Evolutionary conservation across 2,888 invertebrate genomes (phyloP).

Genomic region (Bombyx huttoni): DNA sequence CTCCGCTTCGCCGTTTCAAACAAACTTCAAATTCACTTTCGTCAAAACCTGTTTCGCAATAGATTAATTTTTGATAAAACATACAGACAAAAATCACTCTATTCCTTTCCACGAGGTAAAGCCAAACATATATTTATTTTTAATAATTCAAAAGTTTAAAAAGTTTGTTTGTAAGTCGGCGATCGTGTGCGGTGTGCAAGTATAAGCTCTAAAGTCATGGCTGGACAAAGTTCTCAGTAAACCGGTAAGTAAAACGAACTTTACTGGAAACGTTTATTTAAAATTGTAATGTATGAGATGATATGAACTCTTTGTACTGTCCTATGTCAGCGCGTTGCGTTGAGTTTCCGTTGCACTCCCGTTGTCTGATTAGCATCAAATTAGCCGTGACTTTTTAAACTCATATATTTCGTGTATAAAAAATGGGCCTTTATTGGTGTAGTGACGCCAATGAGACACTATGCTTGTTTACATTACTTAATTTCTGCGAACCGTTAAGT

Average conservation of each 20-base stretch:
- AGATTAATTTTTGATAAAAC: constrained; percentile 31
- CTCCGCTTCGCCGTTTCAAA: constrained; percentile 26
- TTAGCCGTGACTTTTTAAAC: background rate
- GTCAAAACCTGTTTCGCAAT: constrained; percentile 45
- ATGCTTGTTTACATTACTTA: constrained; percentile 30
- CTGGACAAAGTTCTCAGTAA: constrained; percentile 53
- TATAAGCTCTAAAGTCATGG: constrained; percentile 46
- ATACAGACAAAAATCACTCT: constrained; percentile 24
- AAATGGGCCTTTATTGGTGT: background rate
- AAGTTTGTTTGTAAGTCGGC: constrained; percentile 48
- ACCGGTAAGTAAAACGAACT: constrained; percentile 63
- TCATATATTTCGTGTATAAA: background rate
- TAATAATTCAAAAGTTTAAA: constrained; percentile 43
- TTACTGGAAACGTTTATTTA: constrained; percentile 38
- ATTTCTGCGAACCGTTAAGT: constrained; percentile 39
- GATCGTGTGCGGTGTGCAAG: constrained; percentile 31
- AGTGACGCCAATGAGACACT: constrained; percentile 8
- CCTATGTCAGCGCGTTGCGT: constrained; percentile 5
- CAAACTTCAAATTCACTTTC: constrained; percentile 57
- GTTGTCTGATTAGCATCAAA: constrained; percentile 6
- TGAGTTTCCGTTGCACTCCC: background rate
- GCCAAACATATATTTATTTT: constrained; percentile 5
- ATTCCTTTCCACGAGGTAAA: constrained; percentile 17
- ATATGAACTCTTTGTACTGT: background rate
- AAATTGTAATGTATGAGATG: constrained; percentile 14